Base-by-base conservation (phyloP, 1,140 invertebrate species). In the Drosophila bocqueti region DNA sequence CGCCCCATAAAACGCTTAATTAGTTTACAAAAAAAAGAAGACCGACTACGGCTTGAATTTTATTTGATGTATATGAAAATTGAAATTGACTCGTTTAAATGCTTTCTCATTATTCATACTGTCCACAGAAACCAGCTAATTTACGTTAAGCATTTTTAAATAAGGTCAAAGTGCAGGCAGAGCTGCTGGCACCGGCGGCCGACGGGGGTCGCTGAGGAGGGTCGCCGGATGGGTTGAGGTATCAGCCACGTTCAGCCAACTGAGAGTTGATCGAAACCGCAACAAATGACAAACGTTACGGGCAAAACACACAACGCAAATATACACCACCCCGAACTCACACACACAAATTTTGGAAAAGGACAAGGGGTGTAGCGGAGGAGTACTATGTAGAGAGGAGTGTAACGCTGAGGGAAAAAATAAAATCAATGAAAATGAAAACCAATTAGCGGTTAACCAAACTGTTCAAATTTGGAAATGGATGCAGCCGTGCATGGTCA, bases 391-490 rank as follows among this genome's bases (percentile, higher is more conserved):
- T 34, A 34, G 45, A 50, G 54, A 18, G 45, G 29, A 73, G 49
- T 5, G 26, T 55, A 46, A 29, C 29, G 26, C 42, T 31, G 40
- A 31, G 42, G 49, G 47, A 66, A 55, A 58, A 77, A 71, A 64
- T 49, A 90, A 89, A 90, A 90, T 89, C 85, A 89, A 89, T 89
- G 84, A 90, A 89, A 89, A 89, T 89, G 81, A 85, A 89, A 89
- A 89, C 81, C 84, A 89, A 89, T 89, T 89, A 89, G 84, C 81
- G 84, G 84, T 89, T 89, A 89, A 89, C 84, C 84, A 89, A 90
- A 89, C 85, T 84, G 85, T 89, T 90, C 85, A 89, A 89, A 89
- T 89, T 89, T 89, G 85, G 85, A 89, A 89, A 89, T 90, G 86
- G 85, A 89, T 89, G 84, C 85, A 90, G 73, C 55, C 83, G 79